Evolutionary conservation across 23 tunicate species (phyloP), one percentile per base, ranked within the genome.

Genomic region (Clavelina lepadiformis): DNA sequence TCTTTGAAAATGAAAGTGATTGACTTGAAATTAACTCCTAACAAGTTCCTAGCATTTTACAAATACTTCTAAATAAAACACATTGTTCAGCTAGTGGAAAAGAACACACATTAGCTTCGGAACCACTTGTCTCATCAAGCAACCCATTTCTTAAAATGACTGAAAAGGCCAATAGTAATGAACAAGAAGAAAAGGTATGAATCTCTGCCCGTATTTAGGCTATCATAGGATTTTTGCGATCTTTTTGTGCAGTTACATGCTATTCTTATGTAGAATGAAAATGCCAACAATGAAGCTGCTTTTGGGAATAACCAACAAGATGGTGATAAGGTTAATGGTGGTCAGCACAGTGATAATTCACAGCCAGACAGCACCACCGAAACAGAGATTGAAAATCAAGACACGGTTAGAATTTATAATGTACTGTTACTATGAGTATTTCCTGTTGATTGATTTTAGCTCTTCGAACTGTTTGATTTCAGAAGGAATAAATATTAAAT

Each of bases 311-410:
- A 41, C 15, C 49, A 11, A 45, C 3, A 23, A 22, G 19, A 7
- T 23, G 26, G 2, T 3, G 75, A 30, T 2, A 62, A 62, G 33
- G 80, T 41, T 34, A 74, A 63, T 23, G 71, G 56, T 23, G 52
- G 63, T 63, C 57, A 23, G 4, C 11, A 58, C 30, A 33, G 3
- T 30, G 71, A 74, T 13, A 29, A 62, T 5, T 11, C 70, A 5
- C 13, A 38, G 35, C 80, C 80, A 22, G 80, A 74, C 37, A 74
- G 80, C 71, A 74, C 80, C 21, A 74, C 80, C 1, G 80, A 74
- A 33, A n/a, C n/a, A n/a, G n/a, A n/a, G n/a, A n/a, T n/a, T n/a
- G n/a, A n/a, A n/a, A n/a, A n/a, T n/a, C n/a, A n/a, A n/a, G n/a
- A n/a, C n/a, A n/a, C n/a, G n/a, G n/a, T n/a, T n/a, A n/a, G n/a